A percentile compares a stretch with the other conserved stretches of the same genome.
These are phyloP conservation scores for Cylloceria caligata DNA, from an alignment of 2,888 invertebrate genomes.

Conservation along the genomic window DNA sequence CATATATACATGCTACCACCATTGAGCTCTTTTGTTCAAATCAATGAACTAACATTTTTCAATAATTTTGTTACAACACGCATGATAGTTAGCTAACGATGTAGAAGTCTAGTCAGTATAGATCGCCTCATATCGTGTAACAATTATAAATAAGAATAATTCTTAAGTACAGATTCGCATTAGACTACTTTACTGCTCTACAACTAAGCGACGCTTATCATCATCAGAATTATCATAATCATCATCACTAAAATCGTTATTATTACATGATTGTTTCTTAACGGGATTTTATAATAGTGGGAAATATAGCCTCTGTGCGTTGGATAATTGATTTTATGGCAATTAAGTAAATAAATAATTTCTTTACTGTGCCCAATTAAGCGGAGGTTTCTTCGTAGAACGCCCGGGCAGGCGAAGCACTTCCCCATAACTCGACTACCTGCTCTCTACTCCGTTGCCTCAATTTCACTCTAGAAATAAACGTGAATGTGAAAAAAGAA, in stretches of 20 bases:
- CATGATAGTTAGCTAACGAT: conserved; percentile 49
- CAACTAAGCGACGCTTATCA: conserved; percentile 53
- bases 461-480: not conserved
- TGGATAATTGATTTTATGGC: conserved; percentile 48
- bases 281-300: conserved; percentile 55
- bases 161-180: conserved; percentile 56
- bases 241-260: conserved; percentile 27
- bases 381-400: conserved; percentile 57
- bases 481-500: no score
- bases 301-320: conserved; percentile 55
- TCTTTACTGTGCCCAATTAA: not conserved
- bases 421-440: conserved; percentile 81
- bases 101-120: not conserved
- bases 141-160: conserved; percentile 22
- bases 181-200: conserved; percentile 57
- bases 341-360: conserved; percentile 33
- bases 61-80: no score
- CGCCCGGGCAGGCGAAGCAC: conserved; percentile 76
- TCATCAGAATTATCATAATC: conserved; percentile 39
- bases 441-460: conserved; percentile 59
- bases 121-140: conserved; percentile 7
- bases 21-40: no score
- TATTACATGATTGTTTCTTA: conserved; percentile 57
- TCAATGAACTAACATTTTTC: no score
- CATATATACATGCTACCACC: no score